A percentile compares a stretch with the other conserved stretches of the same genome.
phyloP scores from a whole-genome alignment of 2,113 vertebrate species.

The Salvelinus fontinalis region DNA sequence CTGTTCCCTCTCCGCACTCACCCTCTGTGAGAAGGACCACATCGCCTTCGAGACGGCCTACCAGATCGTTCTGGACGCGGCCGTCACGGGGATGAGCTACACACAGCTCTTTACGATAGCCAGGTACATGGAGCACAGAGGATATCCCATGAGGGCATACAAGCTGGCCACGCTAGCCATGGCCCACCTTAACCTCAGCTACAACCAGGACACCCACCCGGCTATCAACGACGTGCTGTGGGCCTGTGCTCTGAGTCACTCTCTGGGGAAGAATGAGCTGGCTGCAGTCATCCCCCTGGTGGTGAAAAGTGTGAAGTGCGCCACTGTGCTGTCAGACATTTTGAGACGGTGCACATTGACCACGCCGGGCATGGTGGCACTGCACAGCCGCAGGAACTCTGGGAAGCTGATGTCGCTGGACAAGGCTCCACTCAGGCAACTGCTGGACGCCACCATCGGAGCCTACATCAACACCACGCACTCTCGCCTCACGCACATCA shows the following conservation, averaged over 20 bases:
- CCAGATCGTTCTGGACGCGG: constrained; percentile 93
- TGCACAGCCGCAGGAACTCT: constrained; percentile 86
- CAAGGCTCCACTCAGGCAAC: constrained; percentile 86
- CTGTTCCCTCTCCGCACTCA: constrained; percentile 90
- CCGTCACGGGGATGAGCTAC: constrained; percentile 91
- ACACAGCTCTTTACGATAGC: constrained; percentile 97
- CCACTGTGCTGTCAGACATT: constrained; percentile 95
- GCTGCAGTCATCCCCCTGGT: constrained; percentile 93
- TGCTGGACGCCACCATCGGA: constrained; percentile 86
- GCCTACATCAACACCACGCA: constrained; percentile 91
- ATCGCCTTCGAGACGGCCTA: constrained; percentile 97
- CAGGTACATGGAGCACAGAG: constrained; percentile 97
- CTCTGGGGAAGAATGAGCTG: constrained; percentile 93
- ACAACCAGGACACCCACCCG: constrained; percentile 94
- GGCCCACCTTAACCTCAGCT: constrained; percentile 88
- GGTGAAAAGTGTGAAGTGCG: constrained; percentile 95
- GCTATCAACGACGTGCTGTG: constrained; percentile 98
- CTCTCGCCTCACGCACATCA: constrained; percentile 89
- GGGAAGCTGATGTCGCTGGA: constrained; percentile 89
- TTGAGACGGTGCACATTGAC: constrained; percentile 92
- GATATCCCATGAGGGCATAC: constrained; percentile 87
- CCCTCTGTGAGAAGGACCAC: constrained; percentile 96
- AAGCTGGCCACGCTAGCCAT: constrained; percentile 87
- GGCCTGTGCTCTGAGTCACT: constrained; percentile 96
- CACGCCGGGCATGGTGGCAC: constrained; percentile 83